A percentile compares a stretch with the other conserved stretches of the same genome.
Conservation (phyloP, 2,888 invertebrate species). For the Leuctra nigra region DNA sequence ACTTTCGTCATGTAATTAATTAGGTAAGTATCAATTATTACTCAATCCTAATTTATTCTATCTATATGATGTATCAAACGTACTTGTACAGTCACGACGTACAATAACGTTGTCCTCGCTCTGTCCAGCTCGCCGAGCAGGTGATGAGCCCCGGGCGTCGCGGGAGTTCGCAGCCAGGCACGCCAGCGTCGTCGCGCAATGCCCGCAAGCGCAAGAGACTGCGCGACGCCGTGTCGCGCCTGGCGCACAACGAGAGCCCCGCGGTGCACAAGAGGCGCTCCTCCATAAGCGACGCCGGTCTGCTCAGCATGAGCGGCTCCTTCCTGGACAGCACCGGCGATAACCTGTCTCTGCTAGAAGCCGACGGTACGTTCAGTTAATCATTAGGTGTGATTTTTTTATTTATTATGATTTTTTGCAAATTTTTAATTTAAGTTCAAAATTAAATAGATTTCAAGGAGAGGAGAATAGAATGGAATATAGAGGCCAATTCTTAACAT, state of each 20-base stretch:
- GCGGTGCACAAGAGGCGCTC: constrained; percentile 73
- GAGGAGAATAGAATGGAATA: no score
- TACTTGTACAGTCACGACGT: no score
- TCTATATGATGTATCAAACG: no score
- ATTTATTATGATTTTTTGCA: no score
- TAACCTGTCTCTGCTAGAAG: constrained; percentile 40
- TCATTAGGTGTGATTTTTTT: no score
- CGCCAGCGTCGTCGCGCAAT: constrained; percentile 34
- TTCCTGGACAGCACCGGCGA: constrained; percentile 83
- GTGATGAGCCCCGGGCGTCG: constrained; percentile 40
- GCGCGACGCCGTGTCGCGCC: constrained; percentile 52
- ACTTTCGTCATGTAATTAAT: no score
- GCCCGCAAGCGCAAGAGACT: constrained; percentile 77
- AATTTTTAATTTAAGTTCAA: no score
- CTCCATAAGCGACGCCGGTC: constrained; percentile 77
- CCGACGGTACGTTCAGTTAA: constrained; percentile 27
- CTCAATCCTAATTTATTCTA: no score
- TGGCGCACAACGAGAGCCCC: constrained; percentile 41
- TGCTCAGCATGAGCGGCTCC: constrained; percentile 78
- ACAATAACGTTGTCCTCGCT: no score
- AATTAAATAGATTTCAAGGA: no score
- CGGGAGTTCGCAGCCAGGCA: constrained; percentile 45
- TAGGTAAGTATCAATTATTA: no score
- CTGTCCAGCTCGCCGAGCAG: constrained; percentile 43
- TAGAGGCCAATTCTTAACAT: no score